Evolutionary conservation across 1,140 invertebrate species (phyloP), one percentile per base, ranked within the genome.

Genomic region (Drosophila sp.): DNA sequence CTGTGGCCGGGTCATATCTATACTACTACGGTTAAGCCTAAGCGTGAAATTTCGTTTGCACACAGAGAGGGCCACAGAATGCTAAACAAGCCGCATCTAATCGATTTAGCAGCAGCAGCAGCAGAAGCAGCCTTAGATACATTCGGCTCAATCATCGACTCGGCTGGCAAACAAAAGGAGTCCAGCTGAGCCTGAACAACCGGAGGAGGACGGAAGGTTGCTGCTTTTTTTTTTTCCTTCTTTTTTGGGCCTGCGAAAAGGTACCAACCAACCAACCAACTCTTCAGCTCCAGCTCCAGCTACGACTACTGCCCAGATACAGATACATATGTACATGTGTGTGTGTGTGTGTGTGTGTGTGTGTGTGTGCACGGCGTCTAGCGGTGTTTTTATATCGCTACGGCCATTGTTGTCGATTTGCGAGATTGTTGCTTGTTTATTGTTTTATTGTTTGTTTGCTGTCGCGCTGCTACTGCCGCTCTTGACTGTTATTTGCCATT

Each of bases 51-150:
- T 50, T 76, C 76, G 67, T 82, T 79, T 75, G 69, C 66, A 76
- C 83, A 86, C 70, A 80, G 66, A 40, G 17, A 17, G 17, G 44
- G 33, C 32, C 61, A 50, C 33, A 63, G 33, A 64, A 56, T 27
- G 56, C 61, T 72, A 74, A 87, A 87, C 84, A 69, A 89, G 84
- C 80, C 84, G 84, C 73, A 70, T 64, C 79, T 60, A 89, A 87
- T 87, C 80, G 76, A 87, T 89, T 87, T 72, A 61, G 33, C 41
- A 61, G 57, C 56, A 40, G 33, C 50, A 50, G 25, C 25, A 29
- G 40, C 55, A 69, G 40, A 17, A 17, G 17, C 60, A 64, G 56
- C 74, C 71, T 70, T 50, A 77, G 69, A 71, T 69, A 64, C 67
- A 55, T 70, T 71, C 41, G 54, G 50, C 63, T 77, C 77, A 79